A percentile compares a stretch with the other conserved stretches of the same genome.
phyloP scores from a whole-genome alignment of 2,888 invertebrate genomes.

The Sipha maydis region DNA sequence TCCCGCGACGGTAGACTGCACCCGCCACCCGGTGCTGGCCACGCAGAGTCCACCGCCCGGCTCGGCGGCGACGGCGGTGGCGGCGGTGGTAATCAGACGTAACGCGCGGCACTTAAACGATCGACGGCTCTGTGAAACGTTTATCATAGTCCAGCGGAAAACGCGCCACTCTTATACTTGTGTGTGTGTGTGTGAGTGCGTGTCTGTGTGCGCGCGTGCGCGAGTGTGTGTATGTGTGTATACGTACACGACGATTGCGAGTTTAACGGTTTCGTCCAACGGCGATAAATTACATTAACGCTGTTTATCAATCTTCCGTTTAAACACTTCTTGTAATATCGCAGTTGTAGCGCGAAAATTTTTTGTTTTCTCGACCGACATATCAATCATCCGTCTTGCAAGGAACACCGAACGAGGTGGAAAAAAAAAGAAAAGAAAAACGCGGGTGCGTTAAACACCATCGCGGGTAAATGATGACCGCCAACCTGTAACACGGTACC shows the following conservation, averaged over 20 bases:
- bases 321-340: too few species aligned
- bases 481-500: too few species aligned
- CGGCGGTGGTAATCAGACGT: conserved; percentile 35
- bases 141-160: not conserved
- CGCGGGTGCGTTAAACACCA: too few species aligned
- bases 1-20: not conserved
- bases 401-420: too few species aligned
- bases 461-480: not conserved
- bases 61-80: not conserved
- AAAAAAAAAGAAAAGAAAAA: too few species aligned
- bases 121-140: conserved; percentile 43
- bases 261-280: too few species aligned
- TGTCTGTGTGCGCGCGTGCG: not conserved
- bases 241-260: not conserved
- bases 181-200: not conserved
- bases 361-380: too few species aligned
- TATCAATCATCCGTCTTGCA: too few species aligned
- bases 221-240: not conserved
- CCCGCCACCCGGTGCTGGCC: not conserved
- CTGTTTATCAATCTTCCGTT: too few species aligned
- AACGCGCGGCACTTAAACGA: conserved; percentile 57
- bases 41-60: not conserved
- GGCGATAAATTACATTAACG: too few species aligned
- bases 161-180: not conserved
- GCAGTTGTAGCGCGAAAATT: too few species aligned